A percentile compares a stretch with the other conserved stretches of the same genome.
Conservation (phyloP, 2,113 vertebrate species). For the Vimba vimba region DNA sequence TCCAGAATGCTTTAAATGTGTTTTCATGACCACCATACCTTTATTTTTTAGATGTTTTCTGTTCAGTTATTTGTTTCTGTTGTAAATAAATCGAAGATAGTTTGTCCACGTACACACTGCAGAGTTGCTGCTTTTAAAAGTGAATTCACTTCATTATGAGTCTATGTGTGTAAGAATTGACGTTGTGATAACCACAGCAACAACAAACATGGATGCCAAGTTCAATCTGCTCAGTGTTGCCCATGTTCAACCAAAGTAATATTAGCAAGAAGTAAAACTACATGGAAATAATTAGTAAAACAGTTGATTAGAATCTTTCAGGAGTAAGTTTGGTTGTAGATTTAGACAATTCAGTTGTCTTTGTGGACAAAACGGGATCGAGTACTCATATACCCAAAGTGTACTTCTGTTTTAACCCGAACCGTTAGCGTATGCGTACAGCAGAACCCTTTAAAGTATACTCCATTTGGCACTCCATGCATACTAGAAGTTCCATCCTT, state of each 20-base stretch:
- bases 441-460: background rate
- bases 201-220: background rate
- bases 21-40: constrained; percentile 54
- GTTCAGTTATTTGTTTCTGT: background rate
- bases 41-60: constrained; percentile 50
- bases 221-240: background rate
- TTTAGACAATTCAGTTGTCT: background rate
- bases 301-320: background rate
- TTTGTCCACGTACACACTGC: constrained; percentile 14
- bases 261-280: background rate
- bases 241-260: background rate
- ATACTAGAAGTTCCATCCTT: too few species aligned
- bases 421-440: background rate
- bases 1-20: constrained; percentile 6
- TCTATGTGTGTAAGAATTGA: background rate
- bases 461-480: too few species aligned
- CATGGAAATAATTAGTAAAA: background rate
- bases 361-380: background rate
- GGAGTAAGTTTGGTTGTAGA: background rate
- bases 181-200: background rate
- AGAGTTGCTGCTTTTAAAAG: background rate
- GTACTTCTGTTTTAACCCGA: background rate
- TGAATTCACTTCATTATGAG: background rate
- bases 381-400: background rate
- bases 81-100: background rate